Percentiles rank a stretch among this genome's conserved stretches.
These are phyloP conservation scores for Periplaneta americana DNA, from an alignment of 1,140 invertebrate genomes.

Conservation along the genomic window DNA sequence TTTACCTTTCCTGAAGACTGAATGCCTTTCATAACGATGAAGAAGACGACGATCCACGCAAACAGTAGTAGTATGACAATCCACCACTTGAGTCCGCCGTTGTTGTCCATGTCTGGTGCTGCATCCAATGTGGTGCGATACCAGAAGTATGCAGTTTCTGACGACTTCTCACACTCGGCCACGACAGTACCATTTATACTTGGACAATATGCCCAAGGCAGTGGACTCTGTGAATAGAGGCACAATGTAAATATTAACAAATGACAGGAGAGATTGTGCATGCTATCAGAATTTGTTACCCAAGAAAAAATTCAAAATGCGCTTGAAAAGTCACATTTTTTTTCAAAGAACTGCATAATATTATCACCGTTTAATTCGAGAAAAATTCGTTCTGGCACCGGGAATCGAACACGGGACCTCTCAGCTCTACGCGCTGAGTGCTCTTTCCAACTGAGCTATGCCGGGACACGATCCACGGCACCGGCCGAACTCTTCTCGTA, in stretches of 20 bases:
- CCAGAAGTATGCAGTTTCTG: slow-evolving; percentile 87
- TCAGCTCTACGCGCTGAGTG: no score
- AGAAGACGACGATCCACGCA: slow-evolving; percentile 93
- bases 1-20: slow-evolving; percentile 95
- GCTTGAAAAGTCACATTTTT: no score
- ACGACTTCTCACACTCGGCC: slow-evolving; percentile 72
- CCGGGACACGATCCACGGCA: no score
- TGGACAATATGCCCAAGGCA: slow-evolving; percentile 84
- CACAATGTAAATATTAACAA: neutral
- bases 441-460: no score
- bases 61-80: slow-evolving; percentile 87
- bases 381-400: no score
- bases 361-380: no score
- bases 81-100: slow-evolving; percentile 87
- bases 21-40: slow-evolving; percentile 97
- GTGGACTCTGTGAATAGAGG: slow-evolving; percentile 49
- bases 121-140: slow-evolving; percentile 81
- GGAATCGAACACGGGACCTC: no score
- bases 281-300: no score
- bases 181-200: slow-evolving; percentile 58
- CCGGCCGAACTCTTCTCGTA: no score
- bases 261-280: no score
- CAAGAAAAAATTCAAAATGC: no score
- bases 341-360: no score
- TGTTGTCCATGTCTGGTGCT: slow-evolving; percentile 73